Conservation (phyloP, 2,113 vertebrate species). For the Grammomys surdaster region DNA sequence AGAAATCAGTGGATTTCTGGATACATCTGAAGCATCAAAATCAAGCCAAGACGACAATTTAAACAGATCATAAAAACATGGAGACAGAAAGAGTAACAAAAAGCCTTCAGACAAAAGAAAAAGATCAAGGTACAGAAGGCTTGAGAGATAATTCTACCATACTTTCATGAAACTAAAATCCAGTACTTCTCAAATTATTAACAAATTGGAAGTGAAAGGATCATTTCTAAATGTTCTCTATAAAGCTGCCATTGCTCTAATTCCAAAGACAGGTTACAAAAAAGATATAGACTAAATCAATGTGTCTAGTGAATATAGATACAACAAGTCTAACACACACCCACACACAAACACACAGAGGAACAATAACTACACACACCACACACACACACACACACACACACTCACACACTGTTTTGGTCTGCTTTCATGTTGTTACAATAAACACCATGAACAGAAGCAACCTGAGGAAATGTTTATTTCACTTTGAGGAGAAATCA, state of each 20-base stretch:
- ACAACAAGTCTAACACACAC: neutral
- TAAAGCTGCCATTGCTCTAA: neutral
- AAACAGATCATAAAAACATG: neutral
- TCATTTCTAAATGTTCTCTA: neutral
- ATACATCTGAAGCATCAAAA: neutral
- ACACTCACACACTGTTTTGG: neutral
- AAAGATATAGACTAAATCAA: neutral
- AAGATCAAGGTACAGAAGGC: neutral
- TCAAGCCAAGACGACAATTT: neutral
- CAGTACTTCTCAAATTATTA: neutral
- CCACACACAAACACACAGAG: too few relatives aligned
- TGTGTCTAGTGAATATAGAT: neutral
- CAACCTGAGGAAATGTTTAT: neutral
- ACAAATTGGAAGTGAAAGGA: neutral
- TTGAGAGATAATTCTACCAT: neutral
- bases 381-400: too few relatives aligned
- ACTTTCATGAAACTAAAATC: neutral
- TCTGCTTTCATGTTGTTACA: neutral
- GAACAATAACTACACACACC: too few relatives aligned
- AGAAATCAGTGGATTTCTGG: neutral
- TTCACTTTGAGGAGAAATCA: neutral
- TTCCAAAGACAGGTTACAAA: neutral
- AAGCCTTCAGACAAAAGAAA: too few relatives aligned
- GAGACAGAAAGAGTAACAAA: neutral
- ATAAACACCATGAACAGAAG: neutral